These are phyloP conservation scores for Halichoerus grypus DNA, from an alignment of 2,113 vertebrate genomes.

Conservation along the genomic window DNA sequence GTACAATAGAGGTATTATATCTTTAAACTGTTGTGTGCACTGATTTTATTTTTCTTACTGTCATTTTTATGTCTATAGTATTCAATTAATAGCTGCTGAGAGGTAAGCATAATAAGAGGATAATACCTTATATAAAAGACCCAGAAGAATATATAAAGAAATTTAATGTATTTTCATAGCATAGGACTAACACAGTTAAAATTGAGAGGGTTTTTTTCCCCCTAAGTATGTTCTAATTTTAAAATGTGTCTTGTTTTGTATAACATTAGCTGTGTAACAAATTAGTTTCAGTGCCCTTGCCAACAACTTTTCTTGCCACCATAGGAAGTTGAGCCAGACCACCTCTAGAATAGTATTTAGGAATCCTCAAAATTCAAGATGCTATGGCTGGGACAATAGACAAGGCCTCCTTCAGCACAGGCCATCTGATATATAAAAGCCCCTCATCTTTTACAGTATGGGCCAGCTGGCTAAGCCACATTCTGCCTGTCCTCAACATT, in stretches of 20 bases:
- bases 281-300: neutral
- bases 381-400: neutral
- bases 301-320: neutral
- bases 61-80: slow-evolving; percentile 39
- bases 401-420: neutral
- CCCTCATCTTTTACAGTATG: neutral
- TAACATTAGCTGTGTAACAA: neutral
- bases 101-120: neutral
- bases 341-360: slow-evolving; percentile 26
- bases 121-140: slow-evolving; percentile 84
- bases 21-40: slow-evolving; percentile 36
- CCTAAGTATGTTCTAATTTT: neutral
- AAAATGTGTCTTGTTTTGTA: slow-evolving; percentile 37
- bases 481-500: neutral
- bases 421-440: neutral
- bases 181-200: neutral
- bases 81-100: slow-evolving; percentile 1
- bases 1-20: slow-evolving; percentile 83
- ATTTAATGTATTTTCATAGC: neutral
- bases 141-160: slow-evolving; percentile 77
- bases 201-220: fast-evolving
- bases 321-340: neutral
- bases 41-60: slow-evolving; percentile 25
- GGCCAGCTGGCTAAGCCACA: neutral
- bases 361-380: neutral